These are phyloP conservation scores for Procambarus virginalis DNA, from an alignment of 1,140 invertebrate species.

Conservation along the genomic window DNA sequence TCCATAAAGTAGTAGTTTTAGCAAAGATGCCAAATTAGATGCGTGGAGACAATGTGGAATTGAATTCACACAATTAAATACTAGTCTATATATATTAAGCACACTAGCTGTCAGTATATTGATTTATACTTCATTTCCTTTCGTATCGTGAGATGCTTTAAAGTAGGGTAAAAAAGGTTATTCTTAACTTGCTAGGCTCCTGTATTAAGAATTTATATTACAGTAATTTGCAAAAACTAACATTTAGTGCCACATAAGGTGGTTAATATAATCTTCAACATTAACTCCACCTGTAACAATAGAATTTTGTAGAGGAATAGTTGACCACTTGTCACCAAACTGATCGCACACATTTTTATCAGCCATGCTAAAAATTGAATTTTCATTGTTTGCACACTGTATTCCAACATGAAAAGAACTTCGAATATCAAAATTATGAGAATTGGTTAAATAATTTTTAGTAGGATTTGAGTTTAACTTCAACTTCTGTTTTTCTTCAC, in stretches of 20 bases:
- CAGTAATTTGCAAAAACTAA: background rate
- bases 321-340: background rate
- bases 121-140: no score
- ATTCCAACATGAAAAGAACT: background rate
- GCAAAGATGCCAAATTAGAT: no score
- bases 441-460: background rate
- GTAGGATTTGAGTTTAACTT: background rate
- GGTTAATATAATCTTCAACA: slow-evolving; percentile 1
- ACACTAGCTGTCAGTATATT: no score
- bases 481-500: background rate
- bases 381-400: background rate
- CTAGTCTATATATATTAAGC: no score
- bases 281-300: background rate
- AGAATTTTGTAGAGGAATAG: background rate
- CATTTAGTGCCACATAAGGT: background rate
- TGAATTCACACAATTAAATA: no score
- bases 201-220: no score
- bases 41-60: no score
- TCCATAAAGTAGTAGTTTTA: no score
- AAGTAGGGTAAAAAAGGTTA: no score
- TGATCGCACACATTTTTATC: background rate
- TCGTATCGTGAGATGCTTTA: no score
- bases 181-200: no score
- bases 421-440: background rate
- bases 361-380: background rate